Percentiles rank a stretch among this genome's conserved stretches.
These are phyloP conservation scores for Nyctereutes procyonoides DNA, from an alignment of 2,113 vertebrate species.

Conservation along the genomic window DNA sequence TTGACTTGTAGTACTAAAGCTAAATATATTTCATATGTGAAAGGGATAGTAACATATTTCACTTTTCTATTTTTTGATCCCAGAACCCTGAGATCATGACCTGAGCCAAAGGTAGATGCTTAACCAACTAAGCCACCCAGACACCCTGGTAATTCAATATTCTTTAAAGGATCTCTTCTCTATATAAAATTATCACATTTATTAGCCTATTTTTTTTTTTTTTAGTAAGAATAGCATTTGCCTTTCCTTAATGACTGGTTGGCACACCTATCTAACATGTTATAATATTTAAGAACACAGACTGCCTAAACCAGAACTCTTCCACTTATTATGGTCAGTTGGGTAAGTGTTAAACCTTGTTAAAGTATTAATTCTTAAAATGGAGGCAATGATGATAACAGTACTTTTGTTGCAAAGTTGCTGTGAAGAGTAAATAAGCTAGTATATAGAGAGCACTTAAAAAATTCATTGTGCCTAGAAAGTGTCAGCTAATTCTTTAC, in stretches of 20 bases:
- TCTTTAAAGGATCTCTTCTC: background rate
- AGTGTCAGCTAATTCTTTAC: background rate
- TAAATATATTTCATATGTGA: slow-evolving; percentile 17
- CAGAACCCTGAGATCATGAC: no score
- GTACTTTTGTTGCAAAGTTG: background rate
- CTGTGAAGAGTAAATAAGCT: background rate
- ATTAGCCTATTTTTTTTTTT: background rate
- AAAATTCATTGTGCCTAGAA: background rate
- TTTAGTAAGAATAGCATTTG: background rate
- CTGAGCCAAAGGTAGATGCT: no score
- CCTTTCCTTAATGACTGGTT: background rate
- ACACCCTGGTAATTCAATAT: background rate
- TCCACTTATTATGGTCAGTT: background rate
- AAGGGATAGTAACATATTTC: background rate
- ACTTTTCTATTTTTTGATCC: background rate
- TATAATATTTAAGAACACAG: background rate
- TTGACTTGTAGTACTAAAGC: background rate
- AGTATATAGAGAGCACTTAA: background rate
- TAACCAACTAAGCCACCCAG: no score
- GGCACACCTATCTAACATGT: background rate
- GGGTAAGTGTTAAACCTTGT: background rate
- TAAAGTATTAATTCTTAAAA: background rate
- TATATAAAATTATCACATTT: background rate
- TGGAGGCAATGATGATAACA: background rate
- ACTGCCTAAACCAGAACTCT: background rate